Conservation (phyloP, 2,797 vertebrate genomes). For the Corythornis leucogaster region DNA sequence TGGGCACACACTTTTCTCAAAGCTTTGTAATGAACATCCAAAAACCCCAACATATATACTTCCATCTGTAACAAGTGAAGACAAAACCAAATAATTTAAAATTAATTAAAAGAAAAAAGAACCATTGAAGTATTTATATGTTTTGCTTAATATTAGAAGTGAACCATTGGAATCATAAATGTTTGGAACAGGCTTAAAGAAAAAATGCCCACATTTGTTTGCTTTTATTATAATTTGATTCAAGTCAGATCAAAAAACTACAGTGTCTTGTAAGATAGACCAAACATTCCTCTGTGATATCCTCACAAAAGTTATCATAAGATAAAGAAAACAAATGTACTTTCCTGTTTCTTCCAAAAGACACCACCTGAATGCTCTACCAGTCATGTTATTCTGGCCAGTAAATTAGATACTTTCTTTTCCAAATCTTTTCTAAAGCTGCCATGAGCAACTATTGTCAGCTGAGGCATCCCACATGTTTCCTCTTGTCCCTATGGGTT, state of each 20-base stretch:
- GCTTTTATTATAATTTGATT: conserved; percentile 21
- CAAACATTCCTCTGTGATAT: conserved; percentile 23
- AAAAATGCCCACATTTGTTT: background rate
- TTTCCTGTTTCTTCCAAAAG: background rate
- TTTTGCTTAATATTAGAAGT: background rate
- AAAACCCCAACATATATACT: background rate
- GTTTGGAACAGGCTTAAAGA: conserved; percentile 10
- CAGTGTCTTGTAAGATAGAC: background rate
- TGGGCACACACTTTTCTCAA: background rate
- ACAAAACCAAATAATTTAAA: background rate
- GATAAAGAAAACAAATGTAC: conserved; percentile 12
- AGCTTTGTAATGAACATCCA: background rate
- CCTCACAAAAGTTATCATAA: background rate
- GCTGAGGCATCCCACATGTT: background rate
- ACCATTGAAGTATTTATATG: background rate
- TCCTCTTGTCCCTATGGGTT: background rate
- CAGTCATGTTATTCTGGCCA: background rate
- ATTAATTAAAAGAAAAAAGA: background rate
- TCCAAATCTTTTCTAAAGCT: background rate
- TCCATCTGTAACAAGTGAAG: background rate
- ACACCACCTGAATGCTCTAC: background rate
- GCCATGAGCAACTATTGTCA: background rate
- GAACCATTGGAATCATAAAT: background rate
- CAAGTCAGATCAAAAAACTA: background rate
- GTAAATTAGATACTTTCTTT: background rate